Conservation (phyloP, 2,113 vertebrate species). For the Pluvialis apricaria region DNA sequence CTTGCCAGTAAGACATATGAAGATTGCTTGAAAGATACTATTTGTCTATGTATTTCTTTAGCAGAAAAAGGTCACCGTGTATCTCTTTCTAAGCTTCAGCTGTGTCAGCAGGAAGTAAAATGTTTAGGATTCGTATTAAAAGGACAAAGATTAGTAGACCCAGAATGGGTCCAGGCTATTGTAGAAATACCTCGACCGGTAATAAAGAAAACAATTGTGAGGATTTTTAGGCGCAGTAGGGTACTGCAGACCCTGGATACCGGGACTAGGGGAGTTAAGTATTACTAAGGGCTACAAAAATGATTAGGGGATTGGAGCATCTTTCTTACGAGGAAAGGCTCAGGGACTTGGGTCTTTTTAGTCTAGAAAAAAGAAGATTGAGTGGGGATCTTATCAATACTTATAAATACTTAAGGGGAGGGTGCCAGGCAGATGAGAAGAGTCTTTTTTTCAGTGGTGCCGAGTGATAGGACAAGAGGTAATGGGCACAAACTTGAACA, state of each 20-base stretch:
- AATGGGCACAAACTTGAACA: no score
- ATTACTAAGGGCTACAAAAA: no score
- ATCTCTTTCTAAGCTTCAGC: not conserved
- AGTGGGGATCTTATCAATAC: no score
- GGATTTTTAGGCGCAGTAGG: not conserved
- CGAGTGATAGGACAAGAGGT: no score
- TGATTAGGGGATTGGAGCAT: no score
- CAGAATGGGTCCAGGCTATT: not conserved
- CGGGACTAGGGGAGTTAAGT: not conserved
- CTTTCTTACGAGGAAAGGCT: no score
- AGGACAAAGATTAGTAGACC: not conserved
- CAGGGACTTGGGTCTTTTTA: no score
- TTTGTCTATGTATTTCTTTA: not conserved
- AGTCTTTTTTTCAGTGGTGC: no score
- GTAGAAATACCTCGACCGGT: accelerated
- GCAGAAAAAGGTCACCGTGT: not conserved
- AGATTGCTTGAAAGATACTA: not conserved
- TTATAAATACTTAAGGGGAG: no score
- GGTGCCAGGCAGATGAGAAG: no score
- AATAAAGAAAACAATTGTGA: not conserved
- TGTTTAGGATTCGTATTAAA: not conserved
- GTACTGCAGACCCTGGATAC: not conserved
- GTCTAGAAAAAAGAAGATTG: no score
- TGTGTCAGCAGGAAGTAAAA: not conserved
- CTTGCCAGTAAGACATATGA: not conserved